Percentiles rank a stretch among this genome's conserved stretches.
These are phyloP conservation scores for Drosophila planitibia DNA, from an alignment of 2,888 invertebrate genomes.

Conservation along the genomic window DNA sequence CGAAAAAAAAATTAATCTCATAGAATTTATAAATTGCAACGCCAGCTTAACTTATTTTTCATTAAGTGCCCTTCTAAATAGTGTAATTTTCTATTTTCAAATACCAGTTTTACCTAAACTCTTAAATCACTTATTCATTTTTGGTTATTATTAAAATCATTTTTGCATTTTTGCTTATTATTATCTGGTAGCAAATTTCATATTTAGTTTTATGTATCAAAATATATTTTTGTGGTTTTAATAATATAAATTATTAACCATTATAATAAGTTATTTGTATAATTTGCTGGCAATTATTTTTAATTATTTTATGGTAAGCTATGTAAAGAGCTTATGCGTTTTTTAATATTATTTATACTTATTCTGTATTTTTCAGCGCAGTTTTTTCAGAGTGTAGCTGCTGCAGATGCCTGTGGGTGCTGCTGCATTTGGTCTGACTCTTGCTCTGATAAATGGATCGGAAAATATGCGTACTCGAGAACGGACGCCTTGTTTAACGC, in stretches of 20 bases:
- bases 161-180: neutral
- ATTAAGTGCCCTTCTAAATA: neutral
- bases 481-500: constrained; percentile 63
- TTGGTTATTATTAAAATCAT: neutral
- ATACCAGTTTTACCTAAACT: neutral
- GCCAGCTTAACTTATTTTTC: neutral
- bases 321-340: neutral
- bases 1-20: neutral
- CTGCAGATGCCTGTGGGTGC: constrained; percentile 1
- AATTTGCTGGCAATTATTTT: neutral
- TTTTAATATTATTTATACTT: neutral
- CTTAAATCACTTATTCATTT: neutral
- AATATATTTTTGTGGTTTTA: neutral
- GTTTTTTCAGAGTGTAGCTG: neutral
- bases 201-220: neutral
- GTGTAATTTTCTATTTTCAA: neutral
- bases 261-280: neutral
- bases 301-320: neutral
- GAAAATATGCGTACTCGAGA: constrained; percentile 76
- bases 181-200: rapidly evolving
- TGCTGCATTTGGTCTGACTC: constrained; percentile 6
- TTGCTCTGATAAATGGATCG: constrained; percentile 77
- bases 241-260: neutral
- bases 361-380: neutral
- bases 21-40: neutral